Base-by-base conservation (phyloP, 2,797 vertebrate genomes). In the Hydrophis major region DNA sequence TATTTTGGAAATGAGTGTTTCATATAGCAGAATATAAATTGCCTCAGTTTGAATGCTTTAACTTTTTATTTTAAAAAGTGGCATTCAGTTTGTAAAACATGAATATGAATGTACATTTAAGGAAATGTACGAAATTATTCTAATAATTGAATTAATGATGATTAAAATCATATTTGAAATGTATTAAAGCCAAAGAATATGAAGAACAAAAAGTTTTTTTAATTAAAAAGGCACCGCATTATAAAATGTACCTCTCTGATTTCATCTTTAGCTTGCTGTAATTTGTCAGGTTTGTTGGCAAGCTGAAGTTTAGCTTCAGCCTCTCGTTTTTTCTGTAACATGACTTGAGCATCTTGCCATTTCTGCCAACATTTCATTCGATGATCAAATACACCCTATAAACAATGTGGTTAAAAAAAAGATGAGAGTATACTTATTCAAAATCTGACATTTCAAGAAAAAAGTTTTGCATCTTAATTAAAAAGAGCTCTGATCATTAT, bases 301-400 rank as follows among this genome's bases (percentile, higher is more conserved):
- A 98, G 98, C 94, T 99, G 99, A 88, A 99, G 98, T 96, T 99
- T 99, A 95, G 99, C 98, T 96, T 99, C 99, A 20, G 99, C 98
- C 96, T 99, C 99, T 93, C 98, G 97, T 97, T 99, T 99, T 97
- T 98, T 99, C 97, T 99, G 99, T 96, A 99, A 98, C 96, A 99
- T 98, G 94, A 99, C 94, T 97, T 99, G 99, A 95, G 98, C 98
- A 96, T 99, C 99, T 97, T 99, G 99, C 99, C 99, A 99, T 95
- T 99, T 99, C 97, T 99, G 98, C 99, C 99, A 99, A 90, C 98
- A 98, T 97, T 99, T 99, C 98, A 99, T 99, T 69, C 98, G 98
- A 94, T 99, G 99, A 96, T 99, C 99, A 95, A 99, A 99, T 91
- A 99, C 99, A 89, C 98, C 98, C 99, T 99, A 6, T 10, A 89